Evolutionary conservation across 1,140 invertebrate genomes (phyloP), one percentile per base, ranked within the genome.

Genomic region (Calycopis cecrops): DNA sequence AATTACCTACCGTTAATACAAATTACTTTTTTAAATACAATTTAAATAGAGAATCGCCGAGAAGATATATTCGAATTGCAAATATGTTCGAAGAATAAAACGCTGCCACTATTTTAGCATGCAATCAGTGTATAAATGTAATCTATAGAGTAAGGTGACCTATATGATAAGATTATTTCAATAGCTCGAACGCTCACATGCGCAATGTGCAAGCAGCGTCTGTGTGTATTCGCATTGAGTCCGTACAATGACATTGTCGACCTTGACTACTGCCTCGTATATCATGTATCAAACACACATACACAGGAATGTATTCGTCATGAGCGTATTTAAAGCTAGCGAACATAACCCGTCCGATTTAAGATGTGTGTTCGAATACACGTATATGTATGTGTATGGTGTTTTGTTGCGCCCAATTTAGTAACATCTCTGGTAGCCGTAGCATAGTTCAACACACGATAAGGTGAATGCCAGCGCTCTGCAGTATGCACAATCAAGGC

Each of bases 101-200:
- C 38, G 38, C 49, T 12, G 16, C 38, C 50, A 52, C 14, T 16
- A 12, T 44, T 42, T 40, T 63, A 60, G 14, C 57, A 57, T 57
- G 59, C 53, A 72, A 63, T 63, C 56, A 60, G 58, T 68, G 57
- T 58, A 53, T 69, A 60, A 73, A 65, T 69, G 66, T 75, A 71
- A 85, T 85, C 75, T 78, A 82, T 79, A 80, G 75, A 76, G 79
- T 85, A 85, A 85, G 79, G 83, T 86, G 83, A 85, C 84, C 82
- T 82, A 84, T 76, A 85, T 87, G 83, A 87, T 87, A 87, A 87
- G 79, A 87, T 83, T 80, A 82, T 71, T 82, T 79, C 72, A 78
- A 79, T 72, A 76, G 60, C 74, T 73, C 60, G 57, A 74, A 61
- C 60, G 68, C 71, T 76, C 65, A 71, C 67, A 64, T 35, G 9